Percentiles rank a stretch among this genome's conserved stretches.
These are phyloP conservation scores for Apodemus speciosus DNA, from an alignment of 2,113 vertebrate genomes.

Conservation along the genomic window DNA sequence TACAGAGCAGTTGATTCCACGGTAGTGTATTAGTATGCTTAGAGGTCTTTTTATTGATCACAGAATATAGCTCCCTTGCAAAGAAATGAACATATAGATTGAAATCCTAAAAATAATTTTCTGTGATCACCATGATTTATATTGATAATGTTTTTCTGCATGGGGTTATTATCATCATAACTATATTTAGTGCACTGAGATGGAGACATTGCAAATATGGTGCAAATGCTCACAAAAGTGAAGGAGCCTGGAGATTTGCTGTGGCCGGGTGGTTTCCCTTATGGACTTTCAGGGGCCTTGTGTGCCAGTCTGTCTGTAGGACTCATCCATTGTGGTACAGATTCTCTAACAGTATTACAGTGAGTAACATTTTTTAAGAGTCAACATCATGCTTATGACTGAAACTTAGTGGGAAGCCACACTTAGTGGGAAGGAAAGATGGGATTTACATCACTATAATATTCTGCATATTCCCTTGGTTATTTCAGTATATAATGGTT, in stretches of 20 bases:
- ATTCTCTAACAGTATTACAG: background rate
- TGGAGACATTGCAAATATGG: background rate
- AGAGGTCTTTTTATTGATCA: conserved; percentile 41
- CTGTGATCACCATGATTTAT: background rate
- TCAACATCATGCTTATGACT: background rate
- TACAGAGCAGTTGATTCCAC: background rate
- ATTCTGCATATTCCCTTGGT: background rate
- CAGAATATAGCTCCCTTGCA: background rate
- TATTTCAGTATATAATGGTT: background rate
- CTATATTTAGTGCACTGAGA: background rate
- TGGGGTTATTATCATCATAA: background rate
- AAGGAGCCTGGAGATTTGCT: background rate
- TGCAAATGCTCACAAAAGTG: background rate
- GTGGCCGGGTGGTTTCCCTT: background rate
- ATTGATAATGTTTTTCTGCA: background rate
- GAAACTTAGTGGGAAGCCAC: background rate
- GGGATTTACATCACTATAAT: background rate
- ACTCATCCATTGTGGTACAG: background rate
- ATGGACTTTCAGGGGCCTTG: background rate
- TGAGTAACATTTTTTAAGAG: background rate
- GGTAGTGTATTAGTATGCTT: background rate
- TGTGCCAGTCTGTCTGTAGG: background rate
- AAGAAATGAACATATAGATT: background rate
- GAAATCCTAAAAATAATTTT: conserved; percentile 45
- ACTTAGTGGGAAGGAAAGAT: background rate